A percentile compares a stretch with the other conserved stretches of the same genome.
These are phyloP conservation scores for Corticium candelabrum DNA, from an alignment of 37 sponge, comb jelly and placozoan species.

Conservation along the genomic window DNA sequence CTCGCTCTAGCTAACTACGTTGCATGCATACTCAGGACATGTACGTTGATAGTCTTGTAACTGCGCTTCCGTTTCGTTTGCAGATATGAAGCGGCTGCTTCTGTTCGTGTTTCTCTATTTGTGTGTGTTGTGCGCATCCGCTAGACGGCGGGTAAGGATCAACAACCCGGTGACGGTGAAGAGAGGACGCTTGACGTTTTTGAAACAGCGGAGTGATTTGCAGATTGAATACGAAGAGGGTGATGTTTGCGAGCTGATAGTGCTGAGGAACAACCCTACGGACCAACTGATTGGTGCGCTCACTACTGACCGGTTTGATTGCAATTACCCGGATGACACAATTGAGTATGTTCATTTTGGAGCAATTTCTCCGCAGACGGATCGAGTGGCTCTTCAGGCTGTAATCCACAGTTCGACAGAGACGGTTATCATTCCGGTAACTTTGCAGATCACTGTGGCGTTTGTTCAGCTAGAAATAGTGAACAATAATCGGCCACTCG, in stretches of 20 bases:
- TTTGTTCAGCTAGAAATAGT: neutral
- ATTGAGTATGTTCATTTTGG: neutral
- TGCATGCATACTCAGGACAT: no score
- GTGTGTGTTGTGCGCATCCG: neutral
- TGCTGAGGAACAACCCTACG: neutral
- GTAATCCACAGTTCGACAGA: neutral
- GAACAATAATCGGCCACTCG: neutral
- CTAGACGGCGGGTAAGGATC: neutral
- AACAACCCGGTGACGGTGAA: neutral
- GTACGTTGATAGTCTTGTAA: no score
- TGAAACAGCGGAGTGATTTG: neutral
- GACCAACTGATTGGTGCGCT: neutral
- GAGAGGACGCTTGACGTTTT: neutral
- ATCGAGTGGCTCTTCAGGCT: neutral
- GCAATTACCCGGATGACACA: neutral
- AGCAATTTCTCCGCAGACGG: neutral
- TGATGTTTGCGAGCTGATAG: neutral
- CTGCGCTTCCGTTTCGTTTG: no score
- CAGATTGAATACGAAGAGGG: neutral
- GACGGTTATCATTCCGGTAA: neutral
- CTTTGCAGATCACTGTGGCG: neutral
- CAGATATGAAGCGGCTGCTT: neutral
- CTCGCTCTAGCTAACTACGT: neutral
- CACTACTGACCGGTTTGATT: neutral
- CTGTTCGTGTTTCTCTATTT: neutral